Base-by-base conservation (phyloP, 2,888 invertebrate genomes). In the Lasioglossum malachurum region DNA sequence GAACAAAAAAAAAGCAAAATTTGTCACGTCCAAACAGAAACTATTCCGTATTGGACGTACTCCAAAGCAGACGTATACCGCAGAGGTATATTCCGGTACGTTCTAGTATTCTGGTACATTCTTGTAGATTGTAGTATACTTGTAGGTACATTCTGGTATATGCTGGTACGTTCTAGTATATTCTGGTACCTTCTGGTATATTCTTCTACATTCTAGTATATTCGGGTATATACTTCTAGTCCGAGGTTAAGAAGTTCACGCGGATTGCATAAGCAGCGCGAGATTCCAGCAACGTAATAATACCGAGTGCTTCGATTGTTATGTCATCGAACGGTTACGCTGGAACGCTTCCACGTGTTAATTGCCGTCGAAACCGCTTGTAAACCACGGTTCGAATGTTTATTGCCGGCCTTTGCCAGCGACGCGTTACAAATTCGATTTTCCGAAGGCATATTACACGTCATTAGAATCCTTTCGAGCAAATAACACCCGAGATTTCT, bases 241-340 rank as follows among this genome's bases (percentile, higher is more conserved):
- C 44, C 44, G 44, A 14, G 23, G 19, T 19, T 4, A 35, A 80
- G 64, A 80, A 80, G 76, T 80, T 86, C 86, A 75, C 72, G 23
- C 69, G 19, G n/a, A 77, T 91, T 90, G 90, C 86, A 75, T 87
- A 88, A 88, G 79, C 81, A 73, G 38, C 64, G n/a, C 60, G 10
- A 49, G 27, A 78, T 90, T 88, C 85, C 82, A 75, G 75, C 82
- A 75, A 78, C 75, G 74, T 44, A 86, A 87, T 82, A 83, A 82
- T 69, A 81, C 53, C 71, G 46, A 81, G 67, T 77, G 49, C 79
- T 86, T 74, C 74, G 86, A 82, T 82, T 80, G 87, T 86, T 88
- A 87, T 87, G 73, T 81, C 84, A 87, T 82, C 78, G 84, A 44
- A 72, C 78, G 78, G 75, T 78, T 69, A 41, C 75, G 41, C 1